Conservation (phyloP, 1,140 invertebrate species). For the Bombus confusus region DNA sequence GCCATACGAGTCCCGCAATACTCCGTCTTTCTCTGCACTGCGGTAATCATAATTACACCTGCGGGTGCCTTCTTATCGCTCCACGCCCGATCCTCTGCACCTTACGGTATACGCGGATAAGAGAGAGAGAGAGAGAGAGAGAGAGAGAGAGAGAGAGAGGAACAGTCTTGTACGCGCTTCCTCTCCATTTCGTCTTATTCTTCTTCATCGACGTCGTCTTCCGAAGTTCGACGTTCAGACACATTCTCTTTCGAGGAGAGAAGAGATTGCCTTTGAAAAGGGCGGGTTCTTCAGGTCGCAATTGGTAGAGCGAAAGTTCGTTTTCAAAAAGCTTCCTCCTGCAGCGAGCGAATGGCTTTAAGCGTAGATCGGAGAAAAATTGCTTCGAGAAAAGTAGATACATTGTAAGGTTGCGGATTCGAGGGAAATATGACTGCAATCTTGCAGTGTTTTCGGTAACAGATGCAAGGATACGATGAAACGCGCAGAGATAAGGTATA, state of each 20-base stretch:
- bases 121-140: neutral
- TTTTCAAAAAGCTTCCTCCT: neutral
- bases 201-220: neutral
- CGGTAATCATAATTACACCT: slow-evolving; percentile 81
- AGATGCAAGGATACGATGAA: no score
- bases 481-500: no score
- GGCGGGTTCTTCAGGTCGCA: no score
- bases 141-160: neutral
- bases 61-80: slow-evolving; percentile 79
- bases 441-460: no score
- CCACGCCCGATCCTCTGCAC: slow-evolving; percentile 60
- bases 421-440: no score
- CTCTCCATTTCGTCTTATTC: slow-evolving; percentile 22
- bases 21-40: slow-evolving; percentile 77
- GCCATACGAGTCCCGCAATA: slow-evolving; percentile 78
- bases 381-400: neutral
- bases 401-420: no score
- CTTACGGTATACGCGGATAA: slow-evolving; percentile 45
- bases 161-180: slow-evolving; percentile 3
- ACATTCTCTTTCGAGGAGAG: neutral
- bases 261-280: neutral
- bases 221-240: neutral
- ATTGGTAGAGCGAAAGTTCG: neutral
- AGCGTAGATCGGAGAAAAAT: neutral
- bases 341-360: neutral